Base-by-base conservation (phyloP, 2,113 vertebrate genomes). In the Poicephalus gulielmi region DNA sequence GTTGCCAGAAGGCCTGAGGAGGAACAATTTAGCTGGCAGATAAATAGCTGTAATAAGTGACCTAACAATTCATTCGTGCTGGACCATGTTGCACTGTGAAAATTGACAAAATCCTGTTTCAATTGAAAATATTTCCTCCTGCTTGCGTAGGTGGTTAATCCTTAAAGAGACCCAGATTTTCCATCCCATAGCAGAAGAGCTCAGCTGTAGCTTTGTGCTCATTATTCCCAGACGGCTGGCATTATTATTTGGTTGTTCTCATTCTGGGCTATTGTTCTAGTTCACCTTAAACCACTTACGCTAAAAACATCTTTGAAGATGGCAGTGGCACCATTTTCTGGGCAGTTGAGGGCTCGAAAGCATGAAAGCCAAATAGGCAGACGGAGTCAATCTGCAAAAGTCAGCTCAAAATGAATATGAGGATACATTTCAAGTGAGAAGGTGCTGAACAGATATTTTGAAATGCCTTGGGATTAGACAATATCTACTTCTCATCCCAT, bases 401-500 rank as follows among this genome's bases (percentile, higher is more conserved):
- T 86, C 94, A 93, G 82, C 83, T 94, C 71, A 81, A 78, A 96
- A 94, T 95, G 90, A 91, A 64, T 93, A 89, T 92, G 67, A 91
- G 50, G 55, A 92, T 92, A 70, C 35, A 94, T 96, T 85, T 90
- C 94, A 95, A 60, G 92, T 93, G 52, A 94, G 94, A 95, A 94
- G 86, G 94, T 79, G 74, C 92, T 75, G 88, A 96, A 89, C 9
- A 67, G 81, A 79, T 97, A 79, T 91, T 92, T 87, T 95, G 41
- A 92, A 96, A 91, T 82, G 81, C 63, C 81, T 87, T 83, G 83
- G 86, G 94, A 96, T 93, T 89, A 96, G 70, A 83, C 17, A 93
- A 95, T 96, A 94, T 80, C 77, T 93, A 96, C 88, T 96, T 97
- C 86, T 86, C 81, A 83, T 55, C 84, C 81, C 35, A 85, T 94